Conservation (phyloP, 2,888 invertebrate species). For the Pristionchus entomophagus region DNA sequence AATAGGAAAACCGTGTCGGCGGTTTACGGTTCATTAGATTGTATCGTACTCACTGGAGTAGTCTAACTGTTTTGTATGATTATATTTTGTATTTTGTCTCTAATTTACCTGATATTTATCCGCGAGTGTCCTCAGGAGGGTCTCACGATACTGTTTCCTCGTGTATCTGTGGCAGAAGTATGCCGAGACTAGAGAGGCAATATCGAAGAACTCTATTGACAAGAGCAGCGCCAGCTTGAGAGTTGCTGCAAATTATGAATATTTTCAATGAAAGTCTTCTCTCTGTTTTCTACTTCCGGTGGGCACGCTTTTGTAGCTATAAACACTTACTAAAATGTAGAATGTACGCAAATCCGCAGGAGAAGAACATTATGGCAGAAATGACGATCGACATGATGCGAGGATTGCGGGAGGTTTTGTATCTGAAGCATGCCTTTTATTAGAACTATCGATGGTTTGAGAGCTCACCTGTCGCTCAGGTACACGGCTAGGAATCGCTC, state of each 20-base stretch:
- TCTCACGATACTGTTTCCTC: not conserved
- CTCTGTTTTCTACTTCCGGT: no score
- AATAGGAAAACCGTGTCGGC: no score
- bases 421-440: not conserved
- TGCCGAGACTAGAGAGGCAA: not conserved
- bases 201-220: not conserved
- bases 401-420: not conserved
- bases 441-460: not conserved
- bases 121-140: not conserved
- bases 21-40: no score
- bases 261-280: no score
- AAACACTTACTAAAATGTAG: not conserved
- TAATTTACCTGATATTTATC: not conserved
- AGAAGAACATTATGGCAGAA: not conserved
- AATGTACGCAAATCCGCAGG: not conserved
- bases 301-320: no score
- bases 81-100: no score
- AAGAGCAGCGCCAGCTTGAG: not conserved
- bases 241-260: not conserved
- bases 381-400: not conserved
- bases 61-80: no score
- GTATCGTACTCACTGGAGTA: no score
- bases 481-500: not conserved
- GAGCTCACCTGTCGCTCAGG: not conserved
- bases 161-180: slow-evolving; percentile 26